Evolutionary conservation across 1,140 invertebrate species (phyloP).

Genomic region (Apis cerana): DNA sequence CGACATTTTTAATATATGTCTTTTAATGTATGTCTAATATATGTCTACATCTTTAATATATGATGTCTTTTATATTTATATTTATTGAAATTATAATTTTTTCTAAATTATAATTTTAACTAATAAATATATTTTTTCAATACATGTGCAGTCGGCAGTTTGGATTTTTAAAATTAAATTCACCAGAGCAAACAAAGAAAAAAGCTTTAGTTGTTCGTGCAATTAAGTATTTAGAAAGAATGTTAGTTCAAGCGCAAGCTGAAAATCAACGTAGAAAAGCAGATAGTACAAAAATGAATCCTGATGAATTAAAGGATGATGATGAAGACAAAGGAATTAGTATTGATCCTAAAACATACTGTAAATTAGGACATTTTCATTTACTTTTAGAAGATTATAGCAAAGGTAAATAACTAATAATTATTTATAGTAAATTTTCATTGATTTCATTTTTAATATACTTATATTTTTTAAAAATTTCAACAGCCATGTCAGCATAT

Average conservation of each 20-base stretch:
- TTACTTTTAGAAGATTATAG: slow-evolving; percentile 93
- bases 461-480: slow-evolving; percentile 44
- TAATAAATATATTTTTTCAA: slow-evolving; percentile 8
- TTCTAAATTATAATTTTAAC: not conserved
- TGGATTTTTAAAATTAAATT: slow-evolving; percentile 90
- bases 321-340: slow-evolving; percentile 85
- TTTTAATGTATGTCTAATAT: too few species aligned
- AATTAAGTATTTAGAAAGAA: slow-evolving; percentile 91
- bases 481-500: slow-evolving; percentile 95
- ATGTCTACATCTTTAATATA: too few species aligned
- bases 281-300: slow-evolving; percentile 80
- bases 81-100: not conserved
- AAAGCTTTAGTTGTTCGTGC: slow-evolving; percentile 90
- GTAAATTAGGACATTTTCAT: slow-evolving; percentile 96
- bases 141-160: slow-evolving; percentile 88
- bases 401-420: slow-evolving; percentile 86
- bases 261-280: slow-evolving; percentile 80
- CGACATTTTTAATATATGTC: too few species aligned
- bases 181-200: slow-evolving; percentile 88
- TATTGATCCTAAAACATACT: slow-evolving; percentile 94
- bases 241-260: slow-evolving; percentile 89
- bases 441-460: not conserved
- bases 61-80: not conserved
- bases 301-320: slow-evolving; percentile 79
- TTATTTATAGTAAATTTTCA: not conserved